Evolutionary conservation across 37 sponge, comb jelly and placozoan genomes (phyloP).

Genomic region (Beroe forskalii): DNA sequence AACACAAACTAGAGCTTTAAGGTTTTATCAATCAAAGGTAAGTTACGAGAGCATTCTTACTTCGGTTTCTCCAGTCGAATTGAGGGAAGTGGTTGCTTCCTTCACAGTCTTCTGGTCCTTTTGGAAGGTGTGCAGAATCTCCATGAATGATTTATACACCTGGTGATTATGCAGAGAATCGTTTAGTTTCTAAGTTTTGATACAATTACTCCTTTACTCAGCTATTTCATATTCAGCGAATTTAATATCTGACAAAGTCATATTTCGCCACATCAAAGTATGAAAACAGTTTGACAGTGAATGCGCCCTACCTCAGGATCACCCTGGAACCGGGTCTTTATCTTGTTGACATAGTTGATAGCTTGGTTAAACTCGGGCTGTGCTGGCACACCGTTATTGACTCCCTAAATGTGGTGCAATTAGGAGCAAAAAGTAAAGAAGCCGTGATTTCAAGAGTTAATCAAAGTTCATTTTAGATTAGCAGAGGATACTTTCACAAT

Average conservation of each 20-base stretch:
- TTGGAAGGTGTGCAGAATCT: constrained; percentile 95
- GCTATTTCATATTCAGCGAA: too few relatives aligned
- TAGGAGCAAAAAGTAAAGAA: too few relatives aligned
- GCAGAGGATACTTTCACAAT: too few relatives aligned
- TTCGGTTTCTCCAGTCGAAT: constrained; percentile 76
- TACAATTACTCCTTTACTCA: not conserved
- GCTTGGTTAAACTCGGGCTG: constrained; percentile 92
- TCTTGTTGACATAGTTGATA: constrained; percentile 96
- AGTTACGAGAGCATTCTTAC: too few relatives aligned
- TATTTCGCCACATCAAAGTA: too few relatives aligned
- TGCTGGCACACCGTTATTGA: constrained; percentile 26
- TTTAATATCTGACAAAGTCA: too few relatives aligned
- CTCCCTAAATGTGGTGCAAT: not conserved
- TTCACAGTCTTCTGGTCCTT: constrained; percentile 80
- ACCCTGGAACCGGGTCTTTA: constrained; percentile 91
- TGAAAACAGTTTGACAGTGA: too few relatives aligned
- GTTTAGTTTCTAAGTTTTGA: not conserved
- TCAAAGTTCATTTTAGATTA: too few relatives aligned
- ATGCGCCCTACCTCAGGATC: constrained; percentile 90
- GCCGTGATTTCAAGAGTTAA: too few relatives aligned
- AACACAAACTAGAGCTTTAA: too few relatives aligned
- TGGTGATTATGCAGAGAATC: not conserved
- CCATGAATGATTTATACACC: constrained; percentile 89
- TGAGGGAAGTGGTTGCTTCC: constrained; percentile 55
- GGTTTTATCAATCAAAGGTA: too few relatives aligned